These are phyloP conservation scores for Eupeodes luniger DNA, from an alignment of 2,888 invertebrate species.

Conservation along the genomic window DNA sequence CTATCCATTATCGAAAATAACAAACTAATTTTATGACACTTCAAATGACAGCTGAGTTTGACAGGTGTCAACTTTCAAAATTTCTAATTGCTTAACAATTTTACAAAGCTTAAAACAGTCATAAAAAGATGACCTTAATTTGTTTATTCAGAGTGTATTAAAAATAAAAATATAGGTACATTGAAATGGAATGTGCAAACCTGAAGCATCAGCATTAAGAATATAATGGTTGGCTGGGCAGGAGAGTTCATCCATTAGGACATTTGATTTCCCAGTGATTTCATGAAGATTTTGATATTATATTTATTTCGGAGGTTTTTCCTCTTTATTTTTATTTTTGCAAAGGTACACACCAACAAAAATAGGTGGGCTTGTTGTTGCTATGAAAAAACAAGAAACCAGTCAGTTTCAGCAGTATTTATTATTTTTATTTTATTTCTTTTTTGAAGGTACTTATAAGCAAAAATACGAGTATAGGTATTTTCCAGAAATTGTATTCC, in stretches of 20 bases:
- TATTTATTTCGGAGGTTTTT: neutral
- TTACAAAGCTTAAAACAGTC: too few relatives aligned
- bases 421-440: neutral
- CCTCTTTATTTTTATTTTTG: neutral
- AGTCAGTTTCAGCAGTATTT: too few relatives aligned
- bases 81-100: too few relatives aligned
- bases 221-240: slow-evolving; percentile 37
- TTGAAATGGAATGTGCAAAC: neutral
- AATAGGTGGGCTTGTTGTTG: neutral
- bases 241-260: slow-evolving; percentile 56
- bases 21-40: too few relatives aligned
- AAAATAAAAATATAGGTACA: neutral
- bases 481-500: slow-evolving; percentile 29
- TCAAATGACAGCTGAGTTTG: too few relatives aligned
- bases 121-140: neutral
- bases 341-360: neutral
- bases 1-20: too few relatives aligned
- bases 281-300: slow-evolving; percentile 6
- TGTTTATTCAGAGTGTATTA: neutral
- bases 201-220: neutral
- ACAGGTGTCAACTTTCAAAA: too few relatives aligned
- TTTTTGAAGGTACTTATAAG: slow-evolving; percentile 9
- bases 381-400: too few relatives aligned
- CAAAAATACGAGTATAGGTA: slow-evolving; percentile 3
- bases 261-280: slow-evolving; percentile 57